These are phyloP conservation scores for Zaprionus taronus DNA, from an alignment of 1,140 invertebrate species.

Conservation along the genomic window DNA sequence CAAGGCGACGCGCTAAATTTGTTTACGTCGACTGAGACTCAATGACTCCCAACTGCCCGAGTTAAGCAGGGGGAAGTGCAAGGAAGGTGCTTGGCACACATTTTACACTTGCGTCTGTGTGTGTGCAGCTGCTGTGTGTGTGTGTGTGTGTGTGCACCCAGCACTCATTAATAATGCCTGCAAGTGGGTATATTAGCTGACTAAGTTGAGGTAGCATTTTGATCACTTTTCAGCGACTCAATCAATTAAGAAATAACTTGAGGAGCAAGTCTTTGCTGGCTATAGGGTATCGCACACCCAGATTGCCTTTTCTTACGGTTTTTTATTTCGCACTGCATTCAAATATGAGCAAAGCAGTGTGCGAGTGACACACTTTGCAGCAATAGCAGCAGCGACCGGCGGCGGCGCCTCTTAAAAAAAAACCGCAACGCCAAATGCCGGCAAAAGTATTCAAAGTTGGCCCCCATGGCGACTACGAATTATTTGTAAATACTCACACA, in stretches of 20 bases:
- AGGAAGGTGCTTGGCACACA: constrained; percentile 47
- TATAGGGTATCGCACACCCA: background rate
- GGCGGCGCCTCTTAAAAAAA: constrained; percentile 29
- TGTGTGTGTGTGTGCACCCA: constrained; percentile 3
- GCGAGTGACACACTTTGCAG: constrained; percentile 43
- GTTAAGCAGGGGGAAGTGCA: constrained; percentile 14
- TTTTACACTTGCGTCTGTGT: constrained; percentile 47
- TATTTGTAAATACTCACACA: constrained; percentile 31
- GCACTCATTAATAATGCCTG: background rate
- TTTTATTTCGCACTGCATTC: constrained; percentile 24
- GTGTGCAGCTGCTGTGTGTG: constrained; percentile 10
- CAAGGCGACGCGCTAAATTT: constrained; percentile 75
- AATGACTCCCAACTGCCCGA: constrained; percentile 50
- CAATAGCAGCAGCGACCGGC: constrained; percentile 4
- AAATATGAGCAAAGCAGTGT: constrained; percentile 43
- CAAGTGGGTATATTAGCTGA: background rate
- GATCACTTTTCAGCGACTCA: background rate
- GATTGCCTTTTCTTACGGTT: background rate
- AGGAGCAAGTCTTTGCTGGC: background rate
- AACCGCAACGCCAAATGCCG: constrained; percentile 47
- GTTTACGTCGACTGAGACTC: constrained; percentile 64
- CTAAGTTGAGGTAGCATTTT: background rate
- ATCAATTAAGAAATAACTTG: background rate
- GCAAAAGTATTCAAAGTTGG: constrained; percentile 45
- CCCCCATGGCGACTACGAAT: constrained; percentile 65